A percentile compares a stretch with the other conserved stretches of the same genome.
These are phyloP conservation scores for Xenus cinereus DNA, from an alignment of 2,113 vertebrate genomes.

Conservation along the genomic window DNA sequence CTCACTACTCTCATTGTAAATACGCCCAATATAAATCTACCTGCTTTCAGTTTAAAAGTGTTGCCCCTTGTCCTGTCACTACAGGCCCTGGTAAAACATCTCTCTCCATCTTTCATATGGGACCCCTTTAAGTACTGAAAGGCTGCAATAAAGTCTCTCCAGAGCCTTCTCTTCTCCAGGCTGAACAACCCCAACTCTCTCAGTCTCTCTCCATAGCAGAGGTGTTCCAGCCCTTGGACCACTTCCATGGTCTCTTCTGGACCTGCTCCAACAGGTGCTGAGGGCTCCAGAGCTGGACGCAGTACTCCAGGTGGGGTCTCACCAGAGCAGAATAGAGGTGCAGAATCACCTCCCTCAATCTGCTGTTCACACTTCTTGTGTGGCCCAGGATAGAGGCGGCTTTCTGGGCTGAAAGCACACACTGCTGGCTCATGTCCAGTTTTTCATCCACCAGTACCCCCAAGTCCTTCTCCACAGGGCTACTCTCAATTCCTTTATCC, in stretches of 20 bases:
- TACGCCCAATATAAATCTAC: not conserved
- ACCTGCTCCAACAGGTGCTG: not conserved
- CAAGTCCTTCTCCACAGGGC: not conserved
- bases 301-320: not conserved
- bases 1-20: not conserved
- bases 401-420: not conserved
- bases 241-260: not conserved
- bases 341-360: not conserved
- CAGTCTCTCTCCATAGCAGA: not conserved
- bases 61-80: not conserved
- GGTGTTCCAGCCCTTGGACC: not conserved
- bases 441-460: not conserved
- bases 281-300: not conserved
- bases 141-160: not conserved
- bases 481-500: not conserved
- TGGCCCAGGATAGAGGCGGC: fast-evolving
- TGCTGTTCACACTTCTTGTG: too few species aligned
- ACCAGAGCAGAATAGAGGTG: fast-evolving
- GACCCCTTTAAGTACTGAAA: too few species aligned
- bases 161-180: not conserved
- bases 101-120: not conserved
- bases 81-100: not conserved
- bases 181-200: not conserved
- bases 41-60: not conserved
- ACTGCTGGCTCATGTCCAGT: fast-evolving